Percentiles rank a stretch among this genome's conserved stretches.
Conservation (phyloP, 2,797 vertebrate genomes). For the Alauda arvensis region DNA sequence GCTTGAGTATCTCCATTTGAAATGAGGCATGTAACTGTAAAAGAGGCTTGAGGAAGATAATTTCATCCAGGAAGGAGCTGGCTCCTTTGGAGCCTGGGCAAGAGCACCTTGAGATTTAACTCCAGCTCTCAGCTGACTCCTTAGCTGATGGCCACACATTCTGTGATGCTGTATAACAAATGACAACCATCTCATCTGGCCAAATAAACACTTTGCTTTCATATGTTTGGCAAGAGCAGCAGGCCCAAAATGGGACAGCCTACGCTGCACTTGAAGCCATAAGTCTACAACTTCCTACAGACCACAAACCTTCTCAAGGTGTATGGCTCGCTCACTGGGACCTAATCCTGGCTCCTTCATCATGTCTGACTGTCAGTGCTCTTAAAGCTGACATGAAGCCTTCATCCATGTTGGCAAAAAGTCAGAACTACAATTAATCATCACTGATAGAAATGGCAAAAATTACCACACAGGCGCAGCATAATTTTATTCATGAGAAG, state of each 20-base stretch:
- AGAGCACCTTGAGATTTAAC: neutral
- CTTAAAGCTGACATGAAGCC: neutral
- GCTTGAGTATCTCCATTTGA: neutral
- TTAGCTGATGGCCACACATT: neutral
- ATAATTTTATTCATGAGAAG: neutral
- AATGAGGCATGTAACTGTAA: neutral
- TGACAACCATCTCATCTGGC: neutral
- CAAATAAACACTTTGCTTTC: neutral
- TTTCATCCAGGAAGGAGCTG: neutral
- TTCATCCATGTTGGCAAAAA: neutral
- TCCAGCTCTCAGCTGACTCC: neutral
- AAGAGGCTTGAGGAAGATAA: neutral
- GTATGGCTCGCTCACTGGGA: rapidly evolving
- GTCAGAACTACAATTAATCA: neutral
- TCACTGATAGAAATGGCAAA: neutral
- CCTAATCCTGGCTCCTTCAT: neutral
- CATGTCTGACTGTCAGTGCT: neutral
- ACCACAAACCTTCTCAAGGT: neutral
- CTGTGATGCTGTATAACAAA: neutral
- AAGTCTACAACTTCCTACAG: neutral
- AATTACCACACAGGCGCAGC: neutral
- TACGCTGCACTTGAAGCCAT: no score
- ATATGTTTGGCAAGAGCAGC: neutral
- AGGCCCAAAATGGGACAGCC: neutral
- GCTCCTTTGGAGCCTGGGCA: neutral